Base-by-base conservation (phyloP, 2,888 invertebrate species). In the Isoperla grammatica region DNA sequence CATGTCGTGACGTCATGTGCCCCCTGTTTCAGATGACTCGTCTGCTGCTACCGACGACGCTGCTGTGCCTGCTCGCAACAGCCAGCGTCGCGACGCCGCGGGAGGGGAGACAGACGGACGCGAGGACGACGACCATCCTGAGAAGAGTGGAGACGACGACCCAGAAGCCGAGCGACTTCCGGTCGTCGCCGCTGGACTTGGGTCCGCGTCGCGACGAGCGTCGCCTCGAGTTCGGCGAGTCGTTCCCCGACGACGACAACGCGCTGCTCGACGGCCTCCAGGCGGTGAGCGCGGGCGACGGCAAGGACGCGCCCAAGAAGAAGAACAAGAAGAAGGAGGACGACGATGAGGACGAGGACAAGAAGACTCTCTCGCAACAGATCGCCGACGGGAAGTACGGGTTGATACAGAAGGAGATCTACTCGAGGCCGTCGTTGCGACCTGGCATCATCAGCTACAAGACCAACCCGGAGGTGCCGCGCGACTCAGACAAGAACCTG, bases 311-410 rank as follows among this genome's bases (percentile, higher is more conserved):
- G 8, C 1, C 15, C 6, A 23, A 48, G 2, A 39, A 72, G 13
- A 77, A 56, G 11, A 64, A 67, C 8, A 65, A 76, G 67, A 56
- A 56, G 35, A 37, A 55, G 13, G 48, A 48, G n/a, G 57, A 53
- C 46, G 64, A 61, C 68, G 70, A 74, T 29, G 76, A 78, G 61
- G 87, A 87, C 63, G 90, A 90, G 64, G 86, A 87, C 23, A 87
- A 85, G 72, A 92, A 92, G 73, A 91, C 91, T 4, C 76, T 92
- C 39, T 83, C 90, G n/a, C 90, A 92, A 75, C 92, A 92, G 76
- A 90, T 92, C 67, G 87, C 88, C 61, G 93, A 93, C 71, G 93
- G 92, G 43, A 92, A 92, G 75, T 93, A 93, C 74, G 92, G 90
- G 35, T 78, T 93, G 5, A 90, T 93, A 66, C 91, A 92, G 71